Base-by-base conservation (phyloP, 92 coral and sea anemone genomes). In the Palythoa grandis region DNA sequence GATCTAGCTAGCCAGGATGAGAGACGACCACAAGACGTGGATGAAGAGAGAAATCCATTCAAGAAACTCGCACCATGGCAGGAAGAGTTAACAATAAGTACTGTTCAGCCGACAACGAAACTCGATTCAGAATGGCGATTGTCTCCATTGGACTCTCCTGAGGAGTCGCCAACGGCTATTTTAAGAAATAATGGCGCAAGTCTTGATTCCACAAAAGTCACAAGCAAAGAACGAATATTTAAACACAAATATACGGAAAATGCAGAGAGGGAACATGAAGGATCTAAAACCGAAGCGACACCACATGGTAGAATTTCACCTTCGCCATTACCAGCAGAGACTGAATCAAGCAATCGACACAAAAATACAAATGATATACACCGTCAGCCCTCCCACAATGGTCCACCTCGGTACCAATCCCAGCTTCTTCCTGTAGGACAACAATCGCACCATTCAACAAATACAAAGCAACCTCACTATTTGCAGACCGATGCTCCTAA, bases 11-110 rank as follows among this genome's bases (percentile, higher is more conserved):
- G 69, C 22, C 69, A 63, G 29, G 16, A 29, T 15, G 47, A 63
- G 25, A 16, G 12, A 3, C 35, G 19, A 13, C n/a, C 53, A 0
- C 56, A 37, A 2, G 61, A 48, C 16, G 23, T 29, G 24, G 20
- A 22, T 13, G 73, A 65, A 25, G 75, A 80, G 10, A n/a, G 23
- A 25, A 76, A 76, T 76, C 63, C 68, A 12, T 76, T 54, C 25
- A 80, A 66, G 8, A 19, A 80, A 25, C 38, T 80, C 2, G 85
- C 85, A n/a, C 75, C 85, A 0, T 80, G 85, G 85, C 85, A 80
- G 47, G 85, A 80, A 11, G 85, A 80, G 16, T 1, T 37, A 3
- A 14, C 40, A 5, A 9, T 20, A 48, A 67, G 60, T 66, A 7
- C 25, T 63, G 63, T 23, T 12, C 47, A 19, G 7, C 74, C 57